Conservation (phyloP, 2,797 vertebrate species). For the Pelobates cultripes region DNA sequence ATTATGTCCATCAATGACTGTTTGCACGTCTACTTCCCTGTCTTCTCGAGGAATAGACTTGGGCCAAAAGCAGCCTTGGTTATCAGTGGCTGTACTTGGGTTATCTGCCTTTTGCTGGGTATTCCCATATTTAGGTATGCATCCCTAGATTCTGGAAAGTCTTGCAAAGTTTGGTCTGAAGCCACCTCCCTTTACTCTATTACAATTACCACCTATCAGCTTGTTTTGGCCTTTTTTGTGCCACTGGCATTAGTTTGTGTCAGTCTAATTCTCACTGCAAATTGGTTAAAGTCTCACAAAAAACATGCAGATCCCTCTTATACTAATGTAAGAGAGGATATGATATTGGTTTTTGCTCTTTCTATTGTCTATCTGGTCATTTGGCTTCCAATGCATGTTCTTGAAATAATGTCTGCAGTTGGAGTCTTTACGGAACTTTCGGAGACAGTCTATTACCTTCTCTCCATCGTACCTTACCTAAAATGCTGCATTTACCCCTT, state of each 20-base stretch:
- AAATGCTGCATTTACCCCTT: conserved; percentile 45
- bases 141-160: neutral
- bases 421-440: neutral
- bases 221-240: conserved; percentile 11
- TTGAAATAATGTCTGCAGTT: conserved; percentile 12
- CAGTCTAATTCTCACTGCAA: conserved; percentile 11
- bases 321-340: neutral
- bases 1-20: conserved; percentile 22
- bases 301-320: neutral
- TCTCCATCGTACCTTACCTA: conserved; percentile 42
- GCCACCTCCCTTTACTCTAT: neutral
- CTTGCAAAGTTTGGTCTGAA: conserved; percentile 24
- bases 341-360: conserved; percentile 23
- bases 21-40: conserved; percentile 18
- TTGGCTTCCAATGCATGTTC: conserved; percentile 34
- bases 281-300: too few relatives aligned
- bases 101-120: conserved; percentile 22
- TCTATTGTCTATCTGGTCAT: conserved; percentile 21
- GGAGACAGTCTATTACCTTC: conserved; percentile 1
- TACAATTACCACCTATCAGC: conserved; percentile 1
- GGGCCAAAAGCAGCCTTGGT: neutral
- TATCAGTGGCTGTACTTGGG: conserved; percentile 27
- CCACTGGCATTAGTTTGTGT: conserved; percentile 12
- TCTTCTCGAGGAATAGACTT: conserved; percentile 1
- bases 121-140: conserved; percentile 30